Percentiles rank a stretch among this genome's conserved stretches.
Conservation (phyloP, 2,797 vertebrate species). For the Chromis chromis region DNA sequence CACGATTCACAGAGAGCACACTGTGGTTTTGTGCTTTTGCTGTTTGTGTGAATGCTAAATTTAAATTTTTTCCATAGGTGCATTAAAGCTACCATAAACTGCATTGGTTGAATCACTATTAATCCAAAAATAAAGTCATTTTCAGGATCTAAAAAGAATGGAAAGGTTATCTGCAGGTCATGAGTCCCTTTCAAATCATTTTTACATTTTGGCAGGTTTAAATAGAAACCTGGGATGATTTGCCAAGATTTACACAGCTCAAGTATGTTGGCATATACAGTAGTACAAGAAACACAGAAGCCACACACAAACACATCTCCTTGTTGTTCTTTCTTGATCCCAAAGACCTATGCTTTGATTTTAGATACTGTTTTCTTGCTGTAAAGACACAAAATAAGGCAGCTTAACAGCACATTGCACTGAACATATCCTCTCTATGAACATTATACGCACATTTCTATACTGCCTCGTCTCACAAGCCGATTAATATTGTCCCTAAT, state of each 20-base stretch:
- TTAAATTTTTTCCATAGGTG: not conserved
- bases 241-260: not conserved
- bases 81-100: not conserved
- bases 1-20: not conserved
- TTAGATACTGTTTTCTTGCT: not conserved
- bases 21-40: not conserved
- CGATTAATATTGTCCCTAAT: not conserved
- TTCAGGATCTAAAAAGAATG: not conserved
- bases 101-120: not conserved
- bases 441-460: not conserved
- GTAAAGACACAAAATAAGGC: not conserved
- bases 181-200: not conserved
- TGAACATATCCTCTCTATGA: not conserved
- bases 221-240: slow-evolving; percentile 1
- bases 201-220: not conserved
- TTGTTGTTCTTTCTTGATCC: not conserved
- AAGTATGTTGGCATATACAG: not conserved
- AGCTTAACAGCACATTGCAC: slow-evolving; percentile 4
- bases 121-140: not conserved
- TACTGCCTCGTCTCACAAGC: not conserved
- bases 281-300: not conserved
- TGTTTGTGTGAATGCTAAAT: not conserved
- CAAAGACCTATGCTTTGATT: not conserved
- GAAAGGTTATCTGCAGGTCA: not conserved
- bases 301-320: not conserved